Conservation (phyloP, 2,113 vertebrate genomes). For the Lucifuga dentata region DNA sequence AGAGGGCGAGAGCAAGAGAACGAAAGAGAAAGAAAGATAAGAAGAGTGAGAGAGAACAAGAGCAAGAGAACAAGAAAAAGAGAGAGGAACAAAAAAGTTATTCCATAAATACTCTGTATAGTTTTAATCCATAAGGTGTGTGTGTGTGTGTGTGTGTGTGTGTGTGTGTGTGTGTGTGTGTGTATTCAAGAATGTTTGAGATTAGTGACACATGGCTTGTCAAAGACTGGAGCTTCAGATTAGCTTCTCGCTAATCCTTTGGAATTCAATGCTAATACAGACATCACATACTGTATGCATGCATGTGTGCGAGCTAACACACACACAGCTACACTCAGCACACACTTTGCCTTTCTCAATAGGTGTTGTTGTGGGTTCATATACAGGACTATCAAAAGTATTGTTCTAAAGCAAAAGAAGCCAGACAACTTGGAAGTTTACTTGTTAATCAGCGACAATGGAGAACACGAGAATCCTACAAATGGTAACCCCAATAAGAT, state of each 20-base stretch:
- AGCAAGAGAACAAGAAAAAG: no score
- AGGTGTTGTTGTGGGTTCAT: not conserved
- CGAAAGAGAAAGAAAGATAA: no score
- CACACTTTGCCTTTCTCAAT: slow-evolving; percentile 3
- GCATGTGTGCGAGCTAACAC: slow-evolving; percentile 8
- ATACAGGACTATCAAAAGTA: no score
- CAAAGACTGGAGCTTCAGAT: slow-evolving; percentile 78
- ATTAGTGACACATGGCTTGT: slow-evolving; percentile 81
- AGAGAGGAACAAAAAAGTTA: no score
- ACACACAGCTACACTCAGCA: slow-evolving; percentile 15
- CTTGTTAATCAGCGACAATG: slow-evolving; percentile 16
- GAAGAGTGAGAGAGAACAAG: slow-evolving; percentile 21
- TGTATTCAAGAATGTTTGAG: slow-evolving; percentile 67
- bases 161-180: slow-evolving; percentile 60
- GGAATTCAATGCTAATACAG: slow-evolving; percentile 73
- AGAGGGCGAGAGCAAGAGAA: not conserved
- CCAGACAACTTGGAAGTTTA: not conserved
- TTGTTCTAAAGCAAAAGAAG: slow-evolving; percentile 27
- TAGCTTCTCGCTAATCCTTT: slow-evolving; percentile 74
- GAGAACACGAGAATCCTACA: no score
- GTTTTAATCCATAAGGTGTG: slow-evolving; percentile 68
- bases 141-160: slow-evolving; percentile 60
- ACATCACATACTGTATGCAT: slow-evolving; percentile 69
- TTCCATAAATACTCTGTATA: no score
- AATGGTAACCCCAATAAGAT: not conserved